A percentile compares a stretch with the other conserved stretches of the same genome.
These are phyloP conservation scores for Caenorhabditis elegans DNA, from an alignment of 1,140 invertebrate genomes.

Conservation along the genomic window DNA sequence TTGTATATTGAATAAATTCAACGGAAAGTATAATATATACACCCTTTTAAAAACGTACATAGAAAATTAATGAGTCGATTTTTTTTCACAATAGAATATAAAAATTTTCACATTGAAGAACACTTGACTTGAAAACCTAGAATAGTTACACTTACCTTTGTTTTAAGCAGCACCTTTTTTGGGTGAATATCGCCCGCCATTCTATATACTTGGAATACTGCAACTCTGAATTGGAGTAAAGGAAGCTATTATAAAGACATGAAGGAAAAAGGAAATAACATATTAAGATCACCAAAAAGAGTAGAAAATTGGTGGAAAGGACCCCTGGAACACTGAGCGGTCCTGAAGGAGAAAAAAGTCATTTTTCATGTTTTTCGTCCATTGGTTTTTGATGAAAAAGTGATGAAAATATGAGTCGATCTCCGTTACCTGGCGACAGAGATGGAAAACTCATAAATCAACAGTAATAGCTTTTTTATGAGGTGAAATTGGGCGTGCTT, in stretches of 20 bases:
- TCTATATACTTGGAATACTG: neutral
- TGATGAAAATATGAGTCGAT: neutral
- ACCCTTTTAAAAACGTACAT: too few relatives aligned
- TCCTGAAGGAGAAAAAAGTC: too few relatives aligned
- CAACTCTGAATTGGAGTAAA: neutral
- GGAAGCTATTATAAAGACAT: neutral
- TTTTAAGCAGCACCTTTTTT: slow-evolving; percentile 4
- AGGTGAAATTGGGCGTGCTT: neutral
- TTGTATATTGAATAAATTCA: too few relatives aligned
- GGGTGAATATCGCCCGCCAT: slow-evolving; percentile 10
- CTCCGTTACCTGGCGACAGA: neutral
- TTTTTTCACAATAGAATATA: too few relatives aligned
- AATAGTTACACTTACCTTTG: slow-evolving; percentile 2
- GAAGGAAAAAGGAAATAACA: slow-evolving; percentile 2
- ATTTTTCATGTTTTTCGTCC: neutral
- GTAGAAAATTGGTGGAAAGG: neutral
- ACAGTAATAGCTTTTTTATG: neutral
- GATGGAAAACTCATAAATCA: neutral
- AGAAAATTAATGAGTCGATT: too few relatives aligned
- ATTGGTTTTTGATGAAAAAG: neutral
- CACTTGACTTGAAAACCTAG: too few relatives aligned
- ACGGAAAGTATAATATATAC: too few relatives aligned
- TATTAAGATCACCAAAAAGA: neutral
- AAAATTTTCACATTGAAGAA: too few relatives aligned
- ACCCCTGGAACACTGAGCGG: neutral